Evolutionary conservation across 2,888 invertebrate species (phyloP), one percentile per base, ranked within the genome.

Genomic region (Drosophila fungiperda): DNA sequence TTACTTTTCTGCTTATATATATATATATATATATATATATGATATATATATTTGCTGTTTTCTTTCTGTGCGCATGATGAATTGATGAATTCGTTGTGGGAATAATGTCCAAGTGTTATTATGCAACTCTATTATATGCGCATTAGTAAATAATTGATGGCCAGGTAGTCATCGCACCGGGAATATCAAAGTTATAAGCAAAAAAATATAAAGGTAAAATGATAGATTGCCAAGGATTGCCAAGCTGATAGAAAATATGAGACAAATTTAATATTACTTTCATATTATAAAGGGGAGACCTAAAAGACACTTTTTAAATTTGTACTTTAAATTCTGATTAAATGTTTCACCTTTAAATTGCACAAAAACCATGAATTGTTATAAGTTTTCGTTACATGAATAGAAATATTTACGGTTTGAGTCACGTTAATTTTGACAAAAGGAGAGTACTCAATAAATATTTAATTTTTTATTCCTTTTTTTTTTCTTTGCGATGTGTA

Each of bases 71-170:
- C 64, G 59, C 71, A 81, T 84, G 77, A 84, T 82, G 75, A 85
- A 85, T 85, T 83, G 87, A 87, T 83, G 82, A 72, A 77, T 79
- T 71, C 77, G 63, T 66, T 67, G 52, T 49, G 66, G 59, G 17
- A 42, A 54, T 48, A 60, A 60, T 49, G 59, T 32, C 64, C 60
- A 42, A 61, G 69, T 87, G 73, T 82, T 85, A 73, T 83, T 73
- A 80, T 80, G 76, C 78, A 80, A 80, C 86, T 88, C 86, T 78
- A 86, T 86, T 89, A 87, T 82, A 61, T 69, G 66, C 58, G 86
- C 73, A 86, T 86, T 86, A 86, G 61, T 68, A 20, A 73, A 78
- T 82, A 85, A 89, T 85, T 89, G 84, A 89, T 89, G 76, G 73
- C 54, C 35, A 71, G 59, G n/a, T 66, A 53, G 49, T 40, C 45